Conservation (phyloP, 2,888 invertebrate genomes). For the Uloborus plumipes region DNA sequence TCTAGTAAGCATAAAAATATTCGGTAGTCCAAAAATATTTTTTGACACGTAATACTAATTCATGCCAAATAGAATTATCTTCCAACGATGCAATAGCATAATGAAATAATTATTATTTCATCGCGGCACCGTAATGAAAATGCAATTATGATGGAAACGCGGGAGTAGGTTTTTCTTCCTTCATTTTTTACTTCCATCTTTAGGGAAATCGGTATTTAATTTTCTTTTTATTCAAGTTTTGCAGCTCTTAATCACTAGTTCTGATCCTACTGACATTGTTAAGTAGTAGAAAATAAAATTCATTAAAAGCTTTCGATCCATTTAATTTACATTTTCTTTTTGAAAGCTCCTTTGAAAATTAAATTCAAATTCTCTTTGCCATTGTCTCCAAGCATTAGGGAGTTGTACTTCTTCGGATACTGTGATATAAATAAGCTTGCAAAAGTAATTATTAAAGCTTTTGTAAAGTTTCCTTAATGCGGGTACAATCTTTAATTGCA, state of each 20-base stretch:
- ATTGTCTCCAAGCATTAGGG: no score
- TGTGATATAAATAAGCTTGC: no score
- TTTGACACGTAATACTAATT: conserved; percentile 5
- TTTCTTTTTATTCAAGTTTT: conserved; percentile 3
- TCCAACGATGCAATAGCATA: conserved; percentile 7
- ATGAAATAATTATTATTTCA: conserved; percentile 42
- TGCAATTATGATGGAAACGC: conserved; percentile 28
- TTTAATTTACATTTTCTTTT: conserved; percentile 1
- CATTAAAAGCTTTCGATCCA: conserved; percentile 4
- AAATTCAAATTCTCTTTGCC: no score
- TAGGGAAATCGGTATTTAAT: conserved; percentile 25
- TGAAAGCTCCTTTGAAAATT: no score
- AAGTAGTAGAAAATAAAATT: background rate
- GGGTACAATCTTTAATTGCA: no score
- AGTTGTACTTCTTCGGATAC: no score
- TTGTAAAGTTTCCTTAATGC: no score
- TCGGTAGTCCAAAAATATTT: no score
- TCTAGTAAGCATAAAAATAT: no score
- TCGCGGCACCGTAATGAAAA: conserved; percentile 25
- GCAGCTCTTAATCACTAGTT: background rate
- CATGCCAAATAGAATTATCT: conserved; percentile 26
- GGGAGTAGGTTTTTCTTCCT: conserved; percentile 3
- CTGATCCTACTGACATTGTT: background rate
- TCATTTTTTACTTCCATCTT: background rate
- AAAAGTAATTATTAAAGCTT: no score